Percentiles rank a stretch among this genome's conserved stretches.
These are phyloP conservation scores for Epinotia nisella DNA, from an alignment of 2,888 invertebrate species.

Conservation along the genomic window DNA sequence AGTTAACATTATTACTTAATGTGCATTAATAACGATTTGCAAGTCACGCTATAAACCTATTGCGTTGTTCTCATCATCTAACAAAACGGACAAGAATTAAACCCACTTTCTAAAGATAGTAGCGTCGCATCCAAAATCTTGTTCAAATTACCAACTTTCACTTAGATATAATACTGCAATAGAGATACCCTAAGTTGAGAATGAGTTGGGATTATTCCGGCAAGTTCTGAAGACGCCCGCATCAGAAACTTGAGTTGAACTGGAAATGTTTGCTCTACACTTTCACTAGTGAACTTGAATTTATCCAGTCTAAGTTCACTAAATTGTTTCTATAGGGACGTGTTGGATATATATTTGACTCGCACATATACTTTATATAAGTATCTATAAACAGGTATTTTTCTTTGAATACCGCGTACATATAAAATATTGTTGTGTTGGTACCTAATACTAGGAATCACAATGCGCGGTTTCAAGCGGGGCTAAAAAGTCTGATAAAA, in stretches of 20 bases:
- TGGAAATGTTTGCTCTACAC: slow-evolving; percentile 42
- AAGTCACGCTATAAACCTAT: no score
- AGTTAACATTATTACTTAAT: no score
- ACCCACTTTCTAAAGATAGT: neutral
- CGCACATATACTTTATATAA: neutral
- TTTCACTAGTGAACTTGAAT: slow-evolving; percentile 31
- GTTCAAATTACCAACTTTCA: slow-evolving; percentile 15
- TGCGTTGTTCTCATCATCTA: no score
- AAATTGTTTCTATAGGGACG: slow-evolving; percentile 16
- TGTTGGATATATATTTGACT: neutral
- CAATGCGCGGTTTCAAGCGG: no score
- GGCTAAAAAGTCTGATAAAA: no score
- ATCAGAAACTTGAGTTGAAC: slow-evolving; percentile 33
- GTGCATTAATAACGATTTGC: no score
- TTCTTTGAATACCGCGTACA: no score
- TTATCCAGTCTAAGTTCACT: slow-evolving; percentile 30
- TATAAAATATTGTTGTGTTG: no score
- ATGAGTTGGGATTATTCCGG: slow-evolving; percentile 6
- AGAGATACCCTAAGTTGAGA: slow-evolving; percentile 6
- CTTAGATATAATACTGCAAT: neutral
- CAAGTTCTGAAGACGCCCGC: slow-evolving; percentile 41
- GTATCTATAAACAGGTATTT: no score
- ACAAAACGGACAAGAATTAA: neutral
- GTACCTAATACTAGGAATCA: no score
- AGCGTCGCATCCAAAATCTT: neutral